Evolutionary conservation across 1,140 invertebrate genomes (phyloP).

Genomic region (Anoplolepis gracilipes): DNA sequence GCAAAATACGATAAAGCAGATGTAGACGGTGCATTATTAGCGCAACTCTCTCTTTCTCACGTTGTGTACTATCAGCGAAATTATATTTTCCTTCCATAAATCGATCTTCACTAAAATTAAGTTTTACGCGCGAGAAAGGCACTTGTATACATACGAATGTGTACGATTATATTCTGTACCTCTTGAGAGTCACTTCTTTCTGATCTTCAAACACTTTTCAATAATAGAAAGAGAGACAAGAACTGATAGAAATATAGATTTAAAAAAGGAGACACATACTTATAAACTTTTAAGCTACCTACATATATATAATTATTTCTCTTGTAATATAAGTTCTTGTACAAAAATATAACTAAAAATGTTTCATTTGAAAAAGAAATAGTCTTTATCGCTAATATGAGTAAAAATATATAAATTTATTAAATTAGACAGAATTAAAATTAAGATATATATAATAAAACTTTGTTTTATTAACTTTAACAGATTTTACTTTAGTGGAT

Average conservation of each 20-base stretch:
- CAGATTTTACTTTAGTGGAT: background rate
- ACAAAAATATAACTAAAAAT: no score
- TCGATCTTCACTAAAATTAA: constrained; percentile 54
- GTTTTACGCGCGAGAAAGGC: constrained; percentile 53
- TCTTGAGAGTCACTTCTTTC: constrained; percentile 39
- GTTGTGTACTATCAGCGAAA: constrained; percentile 39
- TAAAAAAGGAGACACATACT: no score
- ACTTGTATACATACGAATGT: no score
- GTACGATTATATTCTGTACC: background rate
- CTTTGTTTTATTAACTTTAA: background rate
- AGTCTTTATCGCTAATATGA: background rate
- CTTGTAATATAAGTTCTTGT: background rate
- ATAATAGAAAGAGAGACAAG: background rate
- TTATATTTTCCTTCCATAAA: constrained; percentile 44
- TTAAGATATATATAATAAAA: background rate
- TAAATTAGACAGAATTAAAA: no score
- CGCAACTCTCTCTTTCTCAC: constrained; percentile 67
- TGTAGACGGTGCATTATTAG: constrained; percentile 37
- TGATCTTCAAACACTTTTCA: background rate
- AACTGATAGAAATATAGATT: background rate
- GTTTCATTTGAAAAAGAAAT: background rate
- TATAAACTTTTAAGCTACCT: background rate
- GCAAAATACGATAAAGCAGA: constrained; percentile 54
- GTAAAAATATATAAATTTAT: no score
- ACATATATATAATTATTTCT: background rate